phyloP scores from a whole-genome alignment of 37 sponge, comb jelly and placozoan genomes.

The Halisarca cf. caerulea region DNA sequence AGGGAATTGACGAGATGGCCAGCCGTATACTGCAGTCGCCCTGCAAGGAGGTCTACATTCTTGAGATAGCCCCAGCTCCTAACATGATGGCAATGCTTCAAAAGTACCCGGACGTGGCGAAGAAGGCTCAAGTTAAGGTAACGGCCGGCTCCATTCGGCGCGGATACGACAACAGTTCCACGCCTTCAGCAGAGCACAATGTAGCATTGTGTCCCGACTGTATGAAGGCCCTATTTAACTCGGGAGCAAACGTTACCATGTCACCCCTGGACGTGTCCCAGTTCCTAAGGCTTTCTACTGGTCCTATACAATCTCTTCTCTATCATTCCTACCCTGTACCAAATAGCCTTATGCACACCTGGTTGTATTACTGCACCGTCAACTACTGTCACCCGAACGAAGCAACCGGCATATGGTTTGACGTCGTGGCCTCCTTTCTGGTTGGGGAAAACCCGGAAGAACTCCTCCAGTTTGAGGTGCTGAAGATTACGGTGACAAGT shows the following conservation, averaged over 20 bases:
- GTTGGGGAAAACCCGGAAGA: not conserved
- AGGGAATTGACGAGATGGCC: conserved; percentile 68
- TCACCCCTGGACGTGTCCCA: conserved; percentile 78
- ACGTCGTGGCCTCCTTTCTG: not conserved
- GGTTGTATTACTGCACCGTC: not conserved
- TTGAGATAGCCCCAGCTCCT: conserved; percentile 74
- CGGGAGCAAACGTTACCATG: conserved; percentile 55
- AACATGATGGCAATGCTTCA: conserved; percentile 67
- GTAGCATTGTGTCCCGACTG: conserved; percentile 62
- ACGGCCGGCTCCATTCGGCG: conserved; percentile 72
- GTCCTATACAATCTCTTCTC: not conserved
- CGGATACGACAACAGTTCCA: conserved; percentile 53
- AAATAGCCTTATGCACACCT: not conserved
- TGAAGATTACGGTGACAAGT: not conserved
- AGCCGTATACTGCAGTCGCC: conserved; percentile 30
- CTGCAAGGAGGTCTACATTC: conserved; percentile 42
- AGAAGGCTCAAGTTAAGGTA: conserved; percentile 50
- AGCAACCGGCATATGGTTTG: not conserved
- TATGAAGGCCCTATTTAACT: conserved; percentile 35
- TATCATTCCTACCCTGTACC: not conserved
- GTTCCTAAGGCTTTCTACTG: not conserved
- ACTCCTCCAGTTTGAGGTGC: not conserved
- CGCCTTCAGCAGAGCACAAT: conserved; percentile 71
- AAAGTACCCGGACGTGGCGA: conserved; percentile 49
- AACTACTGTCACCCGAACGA: not conserved